phyloP scores from a whole-genome alignment of 2,888 invertebrate species.

The Drosophila formosana region DNA sequence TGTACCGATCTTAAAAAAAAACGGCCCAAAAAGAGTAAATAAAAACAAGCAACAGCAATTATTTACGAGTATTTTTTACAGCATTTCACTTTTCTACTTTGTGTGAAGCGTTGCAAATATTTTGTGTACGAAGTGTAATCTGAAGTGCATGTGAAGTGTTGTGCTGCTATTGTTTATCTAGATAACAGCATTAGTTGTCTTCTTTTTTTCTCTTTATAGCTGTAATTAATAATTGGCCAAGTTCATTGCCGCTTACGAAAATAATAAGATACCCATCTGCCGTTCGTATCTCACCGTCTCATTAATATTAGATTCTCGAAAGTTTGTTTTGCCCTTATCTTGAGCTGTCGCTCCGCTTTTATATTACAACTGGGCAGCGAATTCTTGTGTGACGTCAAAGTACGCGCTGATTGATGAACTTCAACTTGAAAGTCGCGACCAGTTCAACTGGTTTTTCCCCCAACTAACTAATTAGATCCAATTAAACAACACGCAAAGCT shows the following conservation, averaged over 20 bases:
- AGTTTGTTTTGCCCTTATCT: conserved; percentile 18
- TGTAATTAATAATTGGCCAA: conserved; percentile 35
- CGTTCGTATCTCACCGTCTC: background rate
- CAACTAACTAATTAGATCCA: conserved; percentile 35
- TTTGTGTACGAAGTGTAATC: conserved; percentile 27
- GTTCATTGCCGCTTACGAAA: conserved; percentile 39
- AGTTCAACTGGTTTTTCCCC: conserved; percentile 54
- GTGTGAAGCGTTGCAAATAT: conserved; percentile 62
- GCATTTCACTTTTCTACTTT: conserved; percentile 71
- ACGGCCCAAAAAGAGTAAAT: conserved; percentile 5
- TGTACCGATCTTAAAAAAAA: conserved; percentile 41
- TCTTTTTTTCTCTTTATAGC: conserved; percentile 8
- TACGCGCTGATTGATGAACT: conserved; percentile 45
- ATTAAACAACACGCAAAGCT: conserved; percentile 29
- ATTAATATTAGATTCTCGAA: conserved; percentile 14
- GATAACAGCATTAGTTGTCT: conserved; percentile 20
- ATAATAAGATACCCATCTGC: background rate
- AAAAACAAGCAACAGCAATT: conserved; percentile 44
- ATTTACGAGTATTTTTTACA: conserved; percentile 47
- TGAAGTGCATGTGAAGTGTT: conserved; percentile 27
- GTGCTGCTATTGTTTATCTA: conserved; percentile 50
- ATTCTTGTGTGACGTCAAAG: conserved; percentile 43
- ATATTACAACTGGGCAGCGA: conserved; percentile 3
- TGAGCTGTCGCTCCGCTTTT: conserved; percentile 3
- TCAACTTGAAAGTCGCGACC: conserved; percentile 44